Conservation (phyloP, 2,113 vertebrate genomes). For the Nansenia antarctica region DNA sequence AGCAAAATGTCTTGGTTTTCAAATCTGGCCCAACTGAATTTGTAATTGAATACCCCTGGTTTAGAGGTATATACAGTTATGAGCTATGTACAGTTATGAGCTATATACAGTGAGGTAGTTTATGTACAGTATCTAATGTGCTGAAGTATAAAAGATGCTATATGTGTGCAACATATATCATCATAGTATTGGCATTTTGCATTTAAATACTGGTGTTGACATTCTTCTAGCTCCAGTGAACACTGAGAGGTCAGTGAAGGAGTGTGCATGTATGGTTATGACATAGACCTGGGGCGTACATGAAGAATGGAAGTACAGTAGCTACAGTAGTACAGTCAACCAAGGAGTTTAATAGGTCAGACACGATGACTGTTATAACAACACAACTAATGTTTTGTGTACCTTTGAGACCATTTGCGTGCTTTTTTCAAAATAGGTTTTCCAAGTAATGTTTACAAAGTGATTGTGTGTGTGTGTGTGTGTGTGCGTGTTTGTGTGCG, state of each 20-base stretch:
- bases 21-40: too few species aligned
- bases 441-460: slow-evolving; percentile 57
- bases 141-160: too few species aligned
- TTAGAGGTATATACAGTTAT: too few species aligned
- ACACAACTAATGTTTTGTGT: slow-evolving; percentile 56
- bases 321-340: slow-evolving; percentile 54
- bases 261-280: slow-evolving; percentile 31
- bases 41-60: too few species aligned
- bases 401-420: slow-evolving; percentile 56
- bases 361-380: slow-evolving; percentile 71
- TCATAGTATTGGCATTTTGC: too few species aligned
- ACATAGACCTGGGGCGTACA: slow-evolving; percentile 43
- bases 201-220: too few species aligned
- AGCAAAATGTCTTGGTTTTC: too few species aligned
- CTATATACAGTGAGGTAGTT: too few species aligned
- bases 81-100: too few species aligned
- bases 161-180: too few species aligned
- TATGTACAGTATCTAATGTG: too few species aligned
- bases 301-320: slow-evolving; percentile 53
- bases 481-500: slow-evolving; percentile 23
- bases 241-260: slow-evolving; percentile 30
- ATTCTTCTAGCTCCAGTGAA: too few species aligned
- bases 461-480: slow-evolving; percentile 19
- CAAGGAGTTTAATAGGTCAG: slow-evolving; percentile 59
- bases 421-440: slow-evolving; percentile 58